These are phyloP conservation scores for Eulemur rufifrons DNA, from an alignment of 2,113 vertebrate genomes.

Conservation along the genomic window DNA sequence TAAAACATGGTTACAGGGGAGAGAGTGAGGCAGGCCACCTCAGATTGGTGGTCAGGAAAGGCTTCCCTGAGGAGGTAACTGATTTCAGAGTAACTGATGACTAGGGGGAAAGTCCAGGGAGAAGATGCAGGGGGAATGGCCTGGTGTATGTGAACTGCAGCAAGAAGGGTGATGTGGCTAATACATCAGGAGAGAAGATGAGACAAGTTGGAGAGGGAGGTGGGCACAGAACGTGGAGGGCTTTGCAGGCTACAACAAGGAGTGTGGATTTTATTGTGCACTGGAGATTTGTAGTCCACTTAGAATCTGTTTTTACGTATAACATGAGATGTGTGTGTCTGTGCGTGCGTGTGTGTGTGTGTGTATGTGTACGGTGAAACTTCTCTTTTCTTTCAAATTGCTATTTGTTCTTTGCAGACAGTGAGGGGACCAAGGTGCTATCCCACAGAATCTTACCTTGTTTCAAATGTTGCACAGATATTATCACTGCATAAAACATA, in stretches of 20 bases:
- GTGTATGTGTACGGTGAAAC: background rate
- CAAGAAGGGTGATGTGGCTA: background rate
- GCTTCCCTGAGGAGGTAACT: background rate
- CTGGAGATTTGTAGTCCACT: background rate
- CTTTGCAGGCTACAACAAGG: background rate
- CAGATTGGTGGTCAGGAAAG: background rate
- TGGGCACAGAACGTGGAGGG: background rate
- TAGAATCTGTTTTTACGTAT: background rate
- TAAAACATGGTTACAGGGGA: background rate
- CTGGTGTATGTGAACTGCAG: background rate
- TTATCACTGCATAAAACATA: background rate
- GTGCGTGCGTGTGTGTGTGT: background rate
- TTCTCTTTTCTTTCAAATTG: constrained; percentile 12
- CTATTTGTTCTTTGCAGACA: background rate
- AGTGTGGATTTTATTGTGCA: background rate
- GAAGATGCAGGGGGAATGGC: background rate
- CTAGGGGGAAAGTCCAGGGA: background rate
- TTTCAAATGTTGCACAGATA: background rate
- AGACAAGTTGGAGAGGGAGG: background rate
- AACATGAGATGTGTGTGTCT: background rate
- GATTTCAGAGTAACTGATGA: background rate
- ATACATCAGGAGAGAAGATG: background rate
- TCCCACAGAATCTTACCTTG: background rate
- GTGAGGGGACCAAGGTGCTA: background rate
- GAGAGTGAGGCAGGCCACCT: background rate